Evolutionary conservation across 2,888 invertebrate species (phyloP), one percentile per base, ranked within the genome.

Genomic region (Microchrysa polita): DNA sequence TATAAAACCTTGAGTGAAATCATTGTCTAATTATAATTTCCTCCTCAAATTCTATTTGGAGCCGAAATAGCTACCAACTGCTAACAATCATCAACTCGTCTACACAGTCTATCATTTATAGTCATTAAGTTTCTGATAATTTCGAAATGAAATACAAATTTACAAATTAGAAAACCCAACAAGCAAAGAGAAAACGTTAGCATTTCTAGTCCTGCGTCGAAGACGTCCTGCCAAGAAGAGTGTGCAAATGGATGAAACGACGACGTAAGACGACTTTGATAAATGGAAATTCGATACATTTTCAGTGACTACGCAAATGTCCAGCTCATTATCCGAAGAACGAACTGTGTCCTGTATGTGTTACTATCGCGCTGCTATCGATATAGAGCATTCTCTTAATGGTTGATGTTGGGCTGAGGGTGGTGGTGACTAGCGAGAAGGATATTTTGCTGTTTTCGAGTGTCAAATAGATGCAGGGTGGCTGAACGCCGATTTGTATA

Each of bases 261-360:
- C 48, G 20, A 48, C 48, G 23, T 65, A 16, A 65, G 40, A 74
- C 72, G 69, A 74, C 74, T 76, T 74, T 76, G 74, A 76, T 76
- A 76, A 76, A 76, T 76, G 71, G 76, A 76, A 76, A 76, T 76
- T 76, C 74, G 76, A 76, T 76, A 76, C 74, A 72, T 74, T 76
- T 76, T 74, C 74, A 74, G 76, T 76, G 76, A 76, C 76, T 76
- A 76, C 74, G 73, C 76, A 76, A 76, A 74, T 76, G 74, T 76
- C 74, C 76, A 76, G 73, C 76, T 76, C 74, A 76, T 74, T 76
- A 76, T 73, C n/a, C n/a, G n/a, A n/a, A n/a, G 42, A 57, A 22
- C n/a, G 65, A 65, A 65, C 65, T 65, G 65, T 48, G n/a, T n/a
- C n/a, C n/a, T n/a, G n/a, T n/a, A n/a, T n/a, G 27, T 34, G 42